These are phyloP conservation scores for Yponomeuta malinellus DNA, from an alignment of 2,888 invertebrate species.

Conservation along the genomic window DNA sequence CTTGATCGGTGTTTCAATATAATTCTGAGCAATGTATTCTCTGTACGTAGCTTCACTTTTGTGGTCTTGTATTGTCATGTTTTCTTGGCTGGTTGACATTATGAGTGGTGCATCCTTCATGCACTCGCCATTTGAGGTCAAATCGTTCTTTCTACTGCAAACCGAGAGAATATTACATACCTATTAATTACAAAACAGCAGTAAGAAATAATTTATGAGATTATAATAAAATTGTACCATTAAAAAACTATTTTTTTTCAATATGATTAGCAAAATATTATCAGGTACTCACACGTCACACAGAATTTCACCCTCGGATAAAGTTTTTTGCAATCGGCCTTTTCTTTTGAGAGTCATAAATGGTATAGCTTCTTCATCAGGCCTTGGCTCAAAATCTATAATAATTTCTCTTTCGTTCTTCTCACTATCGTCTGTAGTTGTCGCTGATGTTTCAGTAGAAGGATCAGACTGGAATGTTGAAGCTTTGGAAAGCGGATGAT, in stretches of 20 bases:
- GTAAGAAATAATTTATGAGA: too few relatives aligned
- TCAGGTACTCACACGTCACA: slow-evolving; percentile 67
- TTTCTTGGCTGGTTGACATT: slow-evolving; percentile 79
- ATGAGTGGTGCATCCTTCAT: slow-evolving; percentile 66
- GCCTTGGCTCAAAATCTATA: slow-evolving; percentile 89
- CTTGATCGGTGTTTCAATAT: slow-evolving; percentile 75
- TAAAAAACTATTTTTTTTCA: too few relatives aligned
- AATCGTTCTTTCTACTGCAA: slow-evolving; percentile 65
- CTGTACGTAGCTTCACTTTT: slow-evolving; percentile 62
- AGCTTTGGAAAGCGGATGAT: slow-evolving; percentile 64
- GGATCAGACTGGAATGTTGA: slow-evolving; percentile 72
- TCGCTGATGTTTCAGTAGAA: slow-evolving; percentile 69
- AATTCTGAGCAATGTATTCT: slow-evolving; percentile 63
- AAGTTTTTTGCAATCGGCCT: slow-evolving; percentile 80
- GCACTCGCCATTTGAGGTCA: slow-evolving; percentile 43
- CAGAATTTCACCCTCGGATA: slow-evolving; percentile 88
- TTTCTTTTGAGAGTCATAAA: slow-evolving; percentile 72
- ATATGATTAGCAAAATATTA: too few relatives aligned
- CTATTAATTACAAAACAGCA: background rate
- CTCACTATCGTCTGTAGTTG: slow-evolving; percentile 72
- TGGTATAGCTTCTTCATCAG: slow-evolving; percentile 79
- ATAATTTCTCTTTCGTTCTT: slow-evolving; percentile 87
- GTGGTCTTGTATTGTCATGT: slow-evolving; percentile 70
- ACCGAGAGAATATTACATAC: slow-evolving; percentile 8
- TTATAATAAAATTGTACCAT: too few relatives aligned